A percentile compares a stretch with the other conserved stretches of the same genome.
Conservation (phyloP, 2,797 vertebrate species). For the Meriones psammophilus region DNA sequence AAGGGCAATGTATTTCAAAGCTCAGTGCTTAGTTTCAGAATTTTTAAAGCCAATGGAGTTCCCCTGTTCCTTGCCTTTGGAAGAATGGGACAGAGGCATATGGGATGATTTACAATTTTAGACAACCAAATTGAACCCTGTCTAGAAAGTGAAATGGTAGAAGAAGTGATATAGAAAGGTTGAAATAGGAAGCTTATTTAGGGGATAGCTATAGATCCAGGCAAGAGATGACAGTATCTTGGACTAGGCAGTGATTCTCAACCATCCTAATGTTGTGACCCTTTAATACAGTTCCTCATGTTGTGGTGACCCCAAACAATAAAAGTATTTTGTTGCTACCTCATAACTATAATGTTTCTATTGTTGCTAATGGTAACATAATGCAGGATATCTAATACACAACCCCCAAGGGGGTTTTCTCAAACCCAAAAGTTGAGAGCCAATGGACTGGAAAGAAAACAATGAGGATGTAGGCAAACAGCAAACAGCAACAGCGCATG, state of each 20-base stretch:
- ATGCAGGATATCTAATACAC: neutral
- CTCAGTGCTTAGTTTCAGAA: conserved; percentile 29
- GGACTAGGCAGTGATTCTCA: neutral
- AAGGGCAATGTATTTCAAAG: neutral
- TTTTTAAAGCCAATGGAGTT: neutral
- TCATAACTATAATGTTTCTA: neutral
- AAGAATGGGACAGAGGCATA: neutral
- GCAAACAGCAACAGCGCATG: neutral
- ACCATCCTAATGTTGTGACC: neutral
- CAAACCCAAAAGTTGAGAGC: neutral
- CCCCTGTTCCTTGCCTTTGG: neutral
- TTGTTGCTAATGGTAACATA: neutral
- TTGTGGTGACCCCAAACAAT: neutral
- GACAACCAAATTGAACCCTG: neutral
- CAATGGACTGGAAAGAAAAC: neutral
- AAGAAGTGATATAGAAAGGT: neutral
- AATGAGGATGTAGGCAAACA: neutral
- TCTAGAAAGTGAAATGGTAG: conserved; percentile 10
- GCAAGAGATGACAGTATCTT: neutral
- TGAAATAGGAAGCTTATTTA: neutral
- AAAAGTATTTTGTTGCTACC: neutral
- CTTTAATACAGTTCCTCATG: neutral
- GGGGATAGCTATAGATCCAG: neutral
- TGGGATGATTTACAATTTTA: neutral
- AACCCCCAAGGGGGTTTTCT: neutral